Conservation (phyloP, 2,888 invertebrate species). For the Pseudanteris insignis region DNA sequence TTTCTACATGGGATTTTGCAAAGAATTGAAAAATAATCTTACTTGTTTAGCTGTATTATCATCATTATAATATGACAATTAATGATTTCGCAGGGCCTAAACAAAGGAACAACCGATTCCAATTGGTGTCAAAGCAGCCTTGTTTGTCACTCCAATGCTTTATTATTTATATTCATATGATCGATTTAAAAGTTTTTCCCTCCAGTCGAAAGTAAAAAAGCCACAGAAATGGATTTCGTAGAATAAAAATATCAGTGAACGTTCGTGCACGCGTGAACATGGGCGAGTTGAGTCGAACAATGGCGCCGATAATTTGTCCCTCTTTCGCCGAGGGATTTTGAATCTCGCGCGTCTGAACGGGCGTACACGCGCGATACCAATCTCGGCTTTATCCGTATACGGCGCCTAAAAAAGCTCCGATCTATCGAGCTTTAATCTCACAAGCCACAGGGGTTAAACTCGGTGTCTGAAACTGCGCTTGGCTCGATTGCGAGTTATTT, state of each 20-base stretch:
- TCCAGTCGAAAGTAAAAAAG: neutral
- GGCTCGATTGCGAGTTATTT: slow-evolving; percentile 38
- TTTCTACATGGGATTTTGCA: too few species aligned
- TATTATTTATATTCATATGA: too few species aligned
- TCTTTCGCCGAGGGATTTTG: slow-evolving; percentile 30
- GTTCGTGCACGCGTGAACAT: slow-evolving; percentile 7
- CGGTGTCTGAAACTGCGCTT: slow-evolving; percentile 20
- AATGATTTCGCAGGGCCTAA: too few species aligned
- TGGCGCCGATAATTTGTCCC: too few species aligned
- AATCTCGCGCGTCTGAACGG: slow-evolving; percentile 23
- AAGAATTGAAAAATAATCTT: too few species aligned
- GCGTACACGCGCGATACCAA: slow-evolving; percentile 40
- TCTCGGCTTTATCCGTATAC: slow-evolving; percentile 32
- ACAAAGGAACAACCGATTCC: too few species aligned
- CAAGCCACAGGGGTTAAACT: slow-evolving; percentile 45
- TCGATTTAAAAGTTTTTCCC: too few species aligned
- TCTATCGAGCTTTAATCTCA: slow-evolving; percentile 46
- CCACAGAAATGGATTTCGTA: slow-evolving; percentile 10
- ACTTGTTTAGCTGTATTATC: too few species aligned
- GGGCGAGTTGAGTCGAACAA: neutral
- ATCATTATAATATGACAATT: too few species aligned
- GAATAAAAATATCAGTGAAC: slow-evolving; percentile 8
- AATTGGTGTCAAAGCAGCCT: too few species aligned
- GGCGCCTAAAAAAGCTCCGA: slow-evolving; percentile 37
- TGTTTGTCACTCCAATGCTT: too few species aligned